Base-by-base conservation (phyloP, 2,113 vertebrate genomes). In the Pholis gunnellus region DNA sequence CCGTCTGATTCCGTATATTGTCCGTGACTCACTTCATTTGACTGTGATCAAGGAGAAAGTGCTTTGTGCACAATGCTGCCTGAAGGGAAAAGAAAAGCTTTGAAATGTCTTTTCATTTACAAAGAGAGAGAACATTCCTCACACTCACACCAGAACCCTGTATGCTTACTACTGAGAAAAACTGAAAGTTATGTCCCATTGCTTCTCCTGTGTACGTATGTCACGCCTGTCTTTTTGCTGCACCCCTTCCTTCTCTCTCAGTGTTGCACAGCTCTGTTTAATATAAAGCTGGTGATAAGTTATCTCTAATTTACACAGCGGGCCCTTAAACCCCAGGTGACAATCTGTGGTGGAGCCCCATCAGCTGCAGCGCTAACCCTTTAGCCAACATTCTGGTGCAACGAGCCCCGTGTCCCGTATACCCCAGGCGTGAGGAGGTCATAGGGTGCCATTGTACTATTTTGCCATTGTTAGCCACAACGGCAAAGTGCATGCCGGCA, bases 291-390 rank as follows among this genome's bases (percentile, higher is more conserved):
- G 54, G 91, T 83, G 91, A 86, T 94, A 93, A 92, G 86, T 92
- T 89, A 87, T 84, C 64, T 90, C 89, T 88, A 87, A 94, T 94
- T 94, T 88, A 86, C 91, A 91, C 91, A 81, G 83, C 70, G 76
- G 66, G 72, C 36, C 78, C 72, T 75, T 92, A 91, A 93, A 88
- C 77, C 89, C 88, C 9, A 15, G 78, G 92, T 88, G 90, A 86
- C 84, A 89, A 92, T 89, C 79, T 90, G 78, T 80, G 44, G 42
- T 71, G 31, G 63, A 89, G 68, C 76, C 50, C 6, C 57, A 34
- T 34, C 61, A 67, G 85, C 86, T 73, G 73, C 73, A 78, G 50
- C 8, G 79, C 78, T 71, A 63, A 71, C 75, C 65, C 65, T 81
- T 79, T 72, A 65, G 72, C 42, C 42, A 73, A 68, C 65, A 75